These are phyloP conservation scores for Syncerus caffer DNA, from an alignment of 2,797 vertebrate species.

Conservation along the genomic window DNA sequence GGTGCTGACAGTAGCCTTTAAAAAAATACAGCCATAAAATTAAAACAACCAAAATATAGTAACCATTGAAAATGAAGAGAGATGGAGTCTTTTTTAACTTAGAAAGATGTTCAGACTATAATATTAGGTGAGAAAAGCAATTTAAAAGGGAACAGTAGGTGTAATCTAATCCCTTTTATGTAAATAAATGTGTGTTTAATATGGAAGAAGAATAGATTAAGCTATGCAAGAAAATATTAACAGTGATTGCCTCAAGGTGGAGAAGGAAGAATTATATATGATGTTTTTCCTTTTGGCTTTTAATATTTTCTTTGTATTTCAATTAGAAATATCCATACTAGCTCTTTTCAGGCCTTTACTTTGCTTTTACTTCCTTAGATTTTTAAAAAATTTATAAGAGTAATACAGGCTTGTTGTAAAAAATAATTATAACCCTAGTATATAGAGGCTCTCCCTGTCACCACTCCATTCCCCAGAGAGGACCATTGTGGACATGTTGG, in stretches of 20 bases:
- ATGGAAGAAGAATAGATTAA: neutral
- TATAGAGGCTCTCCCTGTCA: neutral
- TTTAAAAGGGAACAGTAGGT: conserved; percentile 9
- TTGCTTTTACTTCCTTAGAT: neutral
- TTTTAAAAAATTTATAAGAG: neutral
- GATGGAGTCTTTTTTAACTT: neutral
- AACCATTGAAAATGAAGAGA: neutral
- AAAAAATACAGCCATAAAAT: neutral
- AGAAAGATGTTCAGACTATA: neutral
- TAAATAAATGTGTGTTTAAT: neutral
- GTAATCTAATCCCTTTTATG: neutral
- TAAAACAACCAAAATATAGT: neutral
- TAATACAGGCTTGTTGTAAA: neutral
- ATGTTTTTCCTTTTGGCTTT: neutral
- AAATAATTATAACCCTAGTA: neutral
- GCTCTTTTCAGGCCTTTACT: neutral
- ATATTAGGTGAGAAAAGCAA: neutral
- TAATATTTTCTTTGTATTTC: conserved; percentile 19
- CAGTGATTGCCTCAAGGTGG: neutral
- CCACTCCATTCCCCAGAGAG: neutral
- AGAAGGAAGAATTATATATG: neutral
- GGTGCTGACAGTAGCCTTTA: neutral
- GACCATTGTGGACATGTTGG: neutral
- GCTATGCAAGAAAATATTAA: neutral
- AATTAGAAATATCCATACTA: conserved; percentile 4